Base-by-base conservation (phyloP, 2,888 invertebrate species). In the Caenorhabditis virilis region DNA sequence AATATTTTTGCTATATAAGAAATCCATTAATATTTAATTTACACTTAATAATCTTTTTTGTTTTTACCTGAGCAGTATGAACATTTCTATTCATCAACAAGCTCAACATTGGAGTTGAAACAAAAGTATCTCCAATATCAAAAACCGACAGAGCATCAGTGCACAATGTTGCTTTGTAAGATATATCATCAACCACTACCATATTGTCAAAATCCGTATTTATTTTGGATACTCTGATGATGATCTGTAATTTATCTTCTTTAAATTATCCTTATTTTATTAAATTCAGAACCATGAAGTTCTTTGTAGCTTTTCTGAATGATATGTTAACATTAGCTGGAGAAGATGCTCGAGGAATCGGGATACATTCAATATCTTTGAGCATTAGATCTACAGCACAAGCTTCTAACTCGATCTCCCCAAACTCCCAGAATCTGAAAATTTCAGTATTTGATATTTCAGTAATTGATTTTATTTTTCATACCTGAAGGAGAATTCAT, bases 201-300 rank as follows among this genome's bases (percentile, higher is more conserved):
- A 78, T 79, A 63, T 75, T 80, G 69, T 82, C 82, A 23, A 74
- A 74, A 46, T 80, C 77, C 3, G 66, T 39, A 52, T 78, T 78
- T 45, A 76, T 58, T 6, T 56, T 56, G n/a, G 65, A 67, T 11
- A 80, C 70, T 9, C 74, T 62, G 25, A 82, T 77, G 2, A 67
- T 74, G 38, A 78, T 75, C 81, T 81, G 62, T 42, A 69, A 57
- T 15, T 18, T 15, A 18, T 9, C 6, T 7, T 9, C 39, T 39
- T 7, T 9, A 39, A 18, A 39, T 39, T 39, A 16, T 9, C 6
- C 5, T 13, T 13, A 43, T 13, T 13, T 6, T 13, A 9, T 39
- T 7, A 61, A 30, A 30, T 9, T 9, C 6, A 30, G 13, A 30
- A 55, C 75, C 65, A 68, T 68, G 45, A 76, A 76, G 45, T 74